Evolutionary conservation across 2,888 invertebrate genomes (phyloP).

Genomic region (Biston betularia): DNA sequence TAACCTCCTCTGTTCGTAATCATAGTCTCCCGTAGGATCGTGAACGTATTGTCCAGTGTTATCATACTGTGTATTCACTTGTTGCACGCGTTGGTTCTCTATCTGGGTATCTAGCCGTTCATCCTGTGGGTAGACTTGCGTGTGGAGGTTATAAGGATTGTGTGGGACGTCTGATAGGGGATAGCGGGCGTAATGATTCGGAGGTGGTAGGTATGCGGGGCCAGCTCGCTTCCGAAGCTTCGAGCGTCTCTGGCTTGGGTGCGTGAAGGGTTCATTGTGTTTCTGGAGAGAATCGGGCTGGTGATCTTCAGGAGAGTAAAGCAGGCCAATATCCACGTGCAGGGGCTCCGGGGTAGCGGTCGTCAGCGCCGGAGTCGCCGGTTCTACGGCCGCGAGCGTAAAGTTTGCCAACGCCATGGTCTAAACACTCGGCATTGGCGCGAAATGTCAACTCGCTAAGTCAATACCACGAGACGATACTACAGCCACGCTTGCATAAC

Average conservation of each 20-base stretch:
- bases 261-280: constrained; percentile 65
- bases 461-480: constrained; percentile 61
- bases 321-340: constrained; percentile 70
- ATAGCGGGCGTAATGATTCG: constrained; percentile 77
- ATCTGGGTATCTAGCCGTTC: constrained; percentile 72
- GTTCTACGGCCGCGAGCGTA: constrained; percentile 68
- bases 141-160: constrained; percentile 73
- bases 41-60: constrained; percentile 79
- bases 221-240: constrained; percentile 80
- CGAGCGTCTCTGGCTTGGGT: constrained; percentile 68
- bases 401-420: constrained; percentile 81
- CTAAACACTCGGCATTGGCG: constrained; percentile 73
- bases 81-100: constrained; percentile 76
- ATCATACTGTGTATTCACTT: constrained; percentile 70
- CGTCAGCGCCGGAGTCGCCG: constrained; percentile 68
- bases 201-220: constrained; percentile 78
- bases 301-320: constrained; percentile 76
- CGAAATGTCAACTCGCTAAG: constrained; percentile 70
- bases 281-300: constrained; percentile 64
- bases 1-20: constrained; percentile 75
- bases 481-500: constrained; percentile 71
- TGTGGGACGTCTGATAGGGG: constrained; percentile 70
- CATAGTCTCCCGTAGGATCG: constrained; percentile 80
- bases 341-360: constrained; percentile 68
- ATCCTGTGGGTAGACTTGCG: constrained; percentile 77